These are phyloP conservation scores for Drosophila arizonae DNA, from an alignment of 1,140 invertebrate genomes.

Conservation along the genomic window DNA sequence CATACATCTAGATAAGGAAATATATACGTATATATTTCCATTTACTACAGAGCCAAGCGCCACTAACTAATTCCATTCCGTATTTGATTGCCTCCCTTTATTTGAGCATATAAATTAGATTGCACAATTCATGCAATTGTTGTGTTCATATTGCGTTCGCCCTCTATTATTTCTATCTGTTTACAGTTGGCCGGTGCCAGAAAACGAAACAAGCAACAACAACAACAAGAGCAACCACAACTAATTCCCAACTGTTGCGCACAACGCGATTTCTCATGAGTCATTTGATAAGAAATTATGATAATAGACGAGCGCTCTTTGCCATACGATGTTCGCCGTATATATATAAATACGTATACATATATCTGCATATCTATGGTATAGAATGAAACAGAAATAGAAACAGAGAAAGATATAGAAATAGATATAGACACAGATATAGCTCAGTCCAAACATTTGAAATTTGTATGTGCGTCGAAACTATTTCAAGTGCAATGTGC, in stretches of 20 bases:
- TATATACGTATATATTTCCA: no score
- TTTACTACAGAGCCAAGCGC: no score
- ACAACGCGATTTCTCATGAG: conserved; percentile 32
- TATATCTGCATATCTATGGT: conserved; percentile 13
- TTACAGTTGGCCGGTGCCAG: conserved; percentile 23
- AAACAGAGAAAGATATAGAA: neutral
- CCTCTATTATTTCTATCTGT: conserved; percentile 22
- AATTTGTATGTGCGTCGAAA: conserved; percentile 34
- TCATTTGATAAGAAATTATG: conserved; percentile 68
- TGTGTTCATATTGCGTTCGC: conserved; percentile 29
- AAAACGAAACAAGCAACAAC: conserved; percentile 8
- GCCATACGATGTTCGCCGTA: conserved; percentile 12
- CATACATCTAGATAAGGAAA: no score
- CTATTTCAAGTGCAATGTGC: conserved; percentile 71
- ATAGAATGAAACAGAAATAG: conserved; percentile 18
- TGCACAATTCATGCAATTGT: conserved; percentile 59
- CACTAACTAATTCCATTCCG: neutral
- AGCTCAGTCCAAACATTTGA: conserved; percentile 28
- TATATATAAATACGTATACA: neutral
- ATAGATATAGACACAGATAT: conserved; percentile 13
- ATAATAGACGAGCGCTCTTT: conserved; percentile 39
- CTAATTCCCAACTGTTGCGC: conserved; percentile 4
- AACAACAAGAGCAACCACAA: neutral
- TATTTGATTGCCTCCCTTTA: neutral
- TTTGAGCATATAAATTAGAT: conserved; percentile 40